Base-by-base conservation (phyloP, 2,113 vertebrate species). In the Orycteropus afer region DNA sequence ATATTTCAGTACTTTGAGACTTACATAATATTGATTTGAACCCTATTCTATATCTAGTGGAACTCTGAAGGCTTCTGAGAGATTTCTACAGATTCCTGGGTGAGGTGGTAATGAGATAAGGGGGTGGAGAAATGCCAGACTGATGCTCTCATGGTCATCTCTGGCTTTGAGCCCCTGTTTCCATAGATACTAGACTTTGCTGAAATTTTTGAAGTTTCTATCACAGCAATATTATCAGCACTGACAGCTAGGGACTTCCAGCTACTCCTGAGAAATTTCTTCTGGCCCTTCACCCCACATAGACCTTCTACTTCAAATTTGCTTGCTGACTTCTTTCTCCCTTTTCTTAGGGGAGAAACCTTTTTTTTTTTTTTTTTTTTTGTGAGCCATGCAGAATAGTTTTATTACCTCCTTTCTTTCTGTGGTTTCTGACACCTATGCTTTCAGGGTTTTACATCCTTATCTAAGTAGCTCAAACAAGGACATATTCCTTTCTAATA, bases 261-360 rank as follows among this genome's bases (percentile, higher is more conserved):
- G 73, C 53, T 9, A 65, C 55, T 55, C 7, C 47, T 90, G 49
- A 92, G 73, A 92, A 69, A 81, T 71, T 92, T 90, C 61, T 40
- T 90, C 93, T 94, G 86, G 12, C n/a, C 27, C 32, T 80, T 97
- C 22, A 69, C 42, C 51, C 32, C 71, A 8, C 32, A 86, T 22
- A 83, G 88, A 29, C 57, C 55, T 96, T 93, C 10, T 13, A 78
- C 53, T 94, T 47, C 8, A 91, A 29, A 89, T 23, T 78, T 92
- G 47, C 32, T 73, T 82, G 57, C 22, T 29, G 37, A 84, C 32
- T 76, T 57, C 18, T 82, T 92, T 71, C 29, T 94, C 57, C 10
- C 69, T 40, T 22, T 59, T 40, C 73, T 87, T 82, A 34, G 32
- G 22, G 47, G 40, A 15, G n/a, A 18, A 82, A 89, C 11, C 61